A percentile compares a stretch with the other conserved stretches of the same genome.
These are phyloP conservation scores for Holothuria leucospilota DNA, from an alignment of 53 echinoderm and acorn worm species.

Conservation along the genomic window DNA sequence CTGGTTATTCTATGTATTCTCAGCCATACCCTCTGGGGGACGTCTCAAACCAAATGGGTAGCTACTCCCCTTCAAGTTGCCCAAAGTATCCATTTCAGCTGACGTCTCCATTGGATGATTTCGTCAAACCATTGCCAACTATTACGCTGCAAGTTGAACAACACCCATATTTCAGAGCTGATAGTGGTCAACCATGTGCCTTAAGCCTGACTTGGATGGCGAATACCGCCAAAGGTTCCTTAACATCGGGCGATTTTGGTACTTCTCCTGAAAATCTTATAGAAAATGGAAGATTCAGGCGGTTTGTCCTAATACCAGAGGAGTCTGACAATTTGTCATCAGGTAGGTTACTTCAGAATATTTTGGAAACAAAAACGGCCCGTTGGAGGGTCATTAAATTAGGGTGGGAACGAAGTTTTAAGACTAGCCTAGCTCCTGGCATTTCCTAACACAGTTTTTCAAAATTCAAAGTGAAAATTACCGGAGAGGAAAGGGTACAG, in stretches of 20 bases:
- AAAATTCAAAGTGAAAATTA: too few species aligned
- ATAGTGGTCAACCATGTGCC: conserved; percentile 32
- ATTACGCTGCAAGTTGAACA: conserved; percentile 6
- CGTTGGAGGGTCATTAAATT: too few species aligned
- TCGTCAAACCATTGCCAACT: conserved; percentile 11
- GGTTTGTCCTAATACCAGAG: conserved; percentile 64
- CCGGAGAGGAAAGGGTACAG: too few species aligned
- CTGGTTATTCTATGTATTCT: neutral
- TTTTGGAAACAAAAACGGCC: neutral
- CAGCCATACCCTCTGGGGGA: neutral
- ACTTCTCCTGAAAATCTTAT: conserved; percentile 53
- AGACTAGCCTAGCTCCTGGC: too few species aligned
- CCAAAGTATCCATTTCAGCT: neutral
- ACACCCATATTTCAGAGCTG: conserved; percentile 35
- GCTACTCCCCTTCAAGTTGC: neutral
- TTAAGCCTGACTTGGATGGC: conserved; percentile 65
- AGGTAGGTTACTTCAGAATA: neutral
- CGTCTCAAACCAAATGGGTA: neutral
- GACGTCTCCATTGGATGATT: conserved; percentile 2
- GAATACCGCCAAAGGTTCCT: conserved; percentile 58
- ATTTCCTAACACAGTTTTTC: too few species aligned
- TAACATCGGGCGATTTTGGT: conserved; percentile 51
- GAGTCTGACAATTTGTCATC: conserved; percentile 31
- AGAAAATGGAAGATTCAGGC: conserved; percentile 64
- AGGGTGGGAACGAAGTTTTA: too few species aligned